A percentile compares a stretch with the other conserved stretches of the same genome.
Evolutionary conservation across 23 tunicate genomes (phyloP).

Genomic region (Oikopleura dioica): DNA sequence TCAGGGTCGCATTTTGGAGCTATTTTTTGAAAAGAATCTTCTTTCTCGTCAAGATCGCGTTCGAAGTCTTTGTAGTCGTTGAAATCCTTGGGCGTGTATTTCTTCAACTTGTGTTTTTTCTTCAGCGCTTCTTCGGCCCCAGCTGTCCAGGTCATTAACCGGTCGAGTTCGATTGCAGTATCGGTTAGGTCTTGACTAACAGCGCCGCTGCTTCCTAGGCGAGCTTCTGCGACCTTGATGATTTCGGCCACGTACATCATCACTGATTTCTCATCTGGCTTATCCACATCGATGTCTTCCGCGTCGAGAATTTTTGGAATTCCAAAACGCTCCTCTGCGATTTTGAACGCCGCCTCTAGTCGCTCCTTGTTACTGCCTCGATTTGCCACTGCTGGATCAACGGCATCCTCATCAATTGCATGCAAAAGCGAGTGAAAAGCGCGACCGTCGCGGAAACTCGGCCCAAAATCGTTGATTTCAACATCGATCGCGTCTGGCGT

Average conservation of each 20-base stretch:
- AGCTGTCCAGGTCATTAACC: conserved; percentile 45
- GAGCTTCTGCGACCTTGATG: conserved; percentile 22
- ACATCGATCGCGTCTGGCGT: conserved; percentile 56
- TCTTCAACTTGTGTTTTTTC: conserved; percentile 40
- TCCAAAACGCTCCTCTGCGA: conserved; percentile 33
- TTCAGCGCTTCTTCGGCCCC: conserved; percentile 30
- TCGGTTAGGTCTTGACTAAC: conserved; percentile 14
- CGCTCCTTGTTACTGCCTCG: conserved; percentile 33
- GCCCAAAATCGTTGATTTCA: conserved; percentile 57
- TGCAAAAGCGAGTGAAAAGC: conserved; percentile 65
- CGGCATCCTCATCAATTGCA: conserved; percentile 45
- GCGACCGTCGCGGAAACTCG: conserved; percentile 74
- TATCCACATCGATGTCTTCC: conserved; percentile 81
- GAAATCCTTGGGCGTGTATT: conserved; percentile 67
- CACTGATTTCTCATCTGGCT: conserved; percentile 96
- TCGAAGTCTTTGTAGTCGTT: conserved; percentile 18
- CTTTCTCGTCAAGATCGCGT: conserved; percentile 21
- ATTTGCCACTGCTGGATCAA: conserved; percentile 24
- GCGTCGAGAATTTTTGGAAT: background rate
- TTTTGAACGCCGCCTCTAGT: conserved; percentile 38
- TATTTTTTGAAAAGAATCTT: background rate
- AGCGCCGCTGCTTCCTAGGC: background rate
- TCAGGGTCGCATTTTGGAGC: background rate
- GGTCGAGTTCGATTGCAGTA: conserved; percentile 45
- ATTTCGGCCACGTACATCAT: conserved; percentile 99